A percentile compares a stretch with the other conserved stretches of the same genome.
phyloP scores from a whole-genome alignment of 1,140 invertebrate genomes.

The Ctenoplectra terminalis region DNA sequence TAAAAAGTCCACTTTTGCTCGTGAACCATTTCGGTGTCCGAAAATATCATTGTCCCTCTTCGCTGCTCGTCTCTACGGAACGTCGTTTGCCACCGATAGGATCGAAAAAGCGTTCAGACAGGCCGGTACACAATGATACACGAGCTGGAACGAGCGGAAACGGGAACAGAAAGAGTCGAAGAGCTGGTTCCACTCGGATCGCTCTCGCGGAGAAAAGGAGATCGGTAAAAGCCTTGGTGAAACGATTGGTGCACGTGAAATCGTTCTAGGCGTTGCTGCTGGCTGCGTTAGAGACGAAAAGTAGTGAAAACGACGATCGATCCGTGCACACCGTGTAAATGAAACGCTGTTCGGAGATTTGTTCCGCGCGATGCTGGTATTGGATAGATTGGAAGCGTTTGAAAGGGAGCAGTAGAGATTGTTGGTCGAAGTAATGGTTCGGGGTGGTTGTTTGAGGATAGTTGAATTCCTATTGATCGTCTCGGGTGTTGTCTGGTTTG shows the following conservation, averaged over 20 bases:
- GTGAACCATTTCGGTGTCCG: not conserved
- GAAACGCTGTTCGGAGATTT: conserved; percentile 8
- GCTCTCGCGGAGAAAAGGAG: conserved; percentile 17
- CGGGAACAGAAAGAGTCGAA: conserved; percentile 22
- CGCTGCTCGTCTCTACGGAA: not conserved
- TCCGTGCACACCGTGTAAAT: not conserved
- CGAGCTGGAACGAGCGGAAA: not conserved
- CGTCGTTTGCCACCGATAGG: not conserved
- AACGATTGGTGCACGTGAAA: not conserved
- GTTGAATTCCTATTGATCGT: conserved; percentile 17
- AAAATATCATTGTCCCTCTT: not conserved
- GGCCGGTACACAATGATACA: not conserved
- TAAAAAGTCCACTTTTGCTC: not conserved
- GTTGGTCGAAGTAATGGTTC: conserved; percentile 8
- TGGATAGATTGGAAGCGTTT: conserved; percentile 26
- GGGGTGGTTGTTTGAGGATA: not conserved
- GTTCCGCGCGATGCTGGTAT: not conserved
- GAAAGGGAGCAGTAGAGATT: conserved; percentile 17
- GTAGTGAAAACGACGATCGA: not conserved
- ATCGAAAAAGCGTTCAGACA: not conserved
- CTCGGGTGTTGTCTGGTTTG: not conserved
- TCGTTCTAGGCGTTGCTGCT: not conserved
- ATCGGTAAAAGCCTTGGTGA: conserved; percentile 38
- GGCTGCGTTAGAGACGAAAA: conserved; percentile 24
- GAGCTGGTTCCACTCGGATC: not conserved